Conservation (phyloP, 2,888 invertebrate genomes). For the Protophormia terraenovae region DNA sequence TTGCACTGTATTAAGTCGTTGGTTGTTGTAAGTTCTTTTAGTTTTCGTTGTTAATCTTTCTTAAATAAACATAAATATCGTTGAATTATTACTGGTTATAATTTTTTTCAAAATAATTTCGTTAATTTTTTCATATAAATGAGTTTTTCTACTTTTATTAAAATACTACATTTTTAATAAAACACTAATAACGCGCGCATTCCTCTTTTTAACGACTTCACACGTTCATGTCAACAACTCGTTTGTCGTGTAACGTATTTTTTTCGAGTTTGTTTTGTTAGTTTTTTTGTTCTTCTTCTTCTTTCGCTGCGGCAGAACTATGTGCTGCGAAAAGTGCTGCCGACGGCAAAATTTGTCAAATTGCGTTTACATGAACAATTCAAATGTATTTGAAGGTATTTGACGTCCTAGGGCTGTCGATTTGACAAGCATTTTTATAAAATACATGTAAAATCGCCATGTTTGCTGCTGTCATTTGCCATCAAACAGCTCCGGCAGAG, state of each 20-base stretch:
- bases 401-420: too few relatives aligned
- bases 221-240: constrained; percentile 73
- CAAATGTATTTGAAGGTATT: too few relatives aligned
- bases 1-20: constrained; percentile 36
- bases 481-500: too few relatives aligned
- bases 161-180: constrained; percentile 41
- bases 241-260: constrained; percentile 70
- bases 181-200: constrained; percentile 48
- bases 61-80: background rate
- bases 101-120: background rate
- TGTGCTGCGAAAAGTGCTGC: too few relatives aligned
- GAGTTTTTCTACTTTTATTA: background rate
- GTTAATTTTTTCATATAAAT: background rate
- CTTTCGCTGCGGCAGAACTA: too few relatives aligned
- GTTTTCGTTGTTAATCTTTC: constrained; percentile 38
- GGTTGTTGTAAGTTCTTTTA: constrained; percentile 61
- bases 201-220: constrained; percentile 59
- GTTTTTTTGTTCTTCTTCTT: constrained; percentile 43
- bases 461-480: too few relatives aligned
- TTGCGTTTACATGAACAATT: too few relatives aligned
- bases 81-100: background rate
- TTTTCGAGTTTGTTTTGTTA: constrained; percentile 67
- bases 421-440: too few relatives aligned
- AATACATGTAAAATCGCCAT: too few relatives aligned
- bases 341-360: too few relatives aligned